Base-by-base conservation (phyloP, 2,797 vertebrate genomes). In the Menidia menidia region DNA sequence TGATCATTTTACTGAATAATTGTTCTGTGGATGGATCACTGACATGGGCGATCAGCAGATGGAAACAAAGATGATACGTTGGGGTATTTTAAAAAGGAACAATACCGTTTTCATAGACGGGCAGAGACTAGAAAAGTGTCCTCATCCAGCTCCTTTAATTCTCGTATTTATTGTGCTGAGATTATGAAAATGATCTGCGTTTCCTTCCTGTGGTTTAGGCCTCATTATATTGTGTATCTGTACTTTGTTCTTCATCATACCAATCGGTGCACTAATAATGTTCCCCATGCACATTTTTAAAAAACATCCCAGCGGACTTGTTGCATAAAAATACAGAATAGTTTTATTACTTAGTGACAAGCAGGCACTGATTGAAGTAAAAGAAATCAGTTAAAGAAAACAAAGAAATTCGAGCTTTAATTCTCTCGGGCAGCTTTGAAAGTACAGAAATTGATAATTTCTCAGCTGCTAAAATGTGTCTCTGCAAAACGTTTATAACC, bases 391-490 rank as follows among this genome's bases (percentile, higher is more conserved):
- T 16, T 1, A 39, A 0, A 0, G 32, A 48, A 3, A 33, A 31
- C 9, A 31, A 5, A 5, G 0, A 53, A 33, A 56, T 53, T 35
- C 15, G 44, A 15, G 1, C 25, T 25, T 25, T 25, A 25, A 15
- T 44, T 15, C 43, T 3, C 30, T 12, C 0, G 2, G 11, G 16
- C 2, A 31, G 35, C 35, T 16, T 3, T 15, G 1, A 3, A 13
- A 0, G 9, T 4, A 48, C n/a, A 41, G 0, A 42, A n/a, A 6
- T 3, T 18, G 25, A 11, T 32, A 12, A 1, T 0, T 0, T 1
- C 14, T 19, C n/a, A 18, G 19, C 39, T 12, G 25, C 12, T 11
- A 10, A 2, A 30, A 33, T 16, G 1, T 39, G 1, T 0, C 19
- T 4, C 0, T n/a, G 3, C 10, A 2, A 25, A 13, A 39, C 11